Evolutionary conservation across 2,888 invertebrate species (phyloP), one percentile per base, ranked within the genome.

Genomic region (Megamerina dolium): DNA sequence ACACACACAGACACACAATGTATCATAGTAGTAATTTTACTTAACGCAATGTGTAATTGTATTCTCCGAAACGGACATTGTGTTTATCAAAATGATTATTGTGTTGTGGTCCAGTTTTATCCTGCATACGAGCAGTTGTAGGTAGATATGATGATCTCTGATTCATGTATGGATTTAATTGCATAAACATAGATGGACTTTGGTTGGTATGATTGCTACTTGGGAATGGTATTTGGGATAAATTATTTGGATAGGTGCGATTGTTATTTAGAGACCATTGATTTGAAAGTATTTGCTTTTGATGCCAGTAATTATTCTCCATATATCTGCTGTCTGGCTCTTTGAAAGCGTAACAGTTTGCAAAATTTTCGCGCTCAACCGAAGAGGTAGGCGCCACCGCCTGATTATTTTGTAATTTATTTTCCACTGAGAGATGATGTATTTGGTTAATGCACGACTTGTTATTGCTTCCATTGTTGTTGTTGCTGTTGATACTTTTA

Each of bases 121-220:
- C 55, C 33, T 33, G 29, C 14, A 41, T 40, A 32, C 40, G 41
- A 18, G 23, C 23, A 6, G 10, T 23, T 23, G 8, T 23, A 23
- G n/a, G n/a, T n/a, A n/a, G n/a, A n/a, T n/a, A n/a, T n/a, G 56
- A 42, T 10, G 54, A 59, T n/a, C 58, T 59, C 49, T 58, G 59
- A 37, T 62, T 60, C 40, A 49, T 43, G 26, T 52, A 50, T 20
- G 50, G 53, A 39, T 49, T 50, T 33, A 51, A 50, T 39, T 51
- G 53, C 51, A 53, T 48, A 44, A 48, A 51, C 42, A 46, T 45
- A 39, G 44, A 45, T 19, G 41, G 41, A 41, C 43, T 54, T 50
- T 56, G 53, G 58, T 55, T 61, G 49, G 59, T 51, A 55, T 60
- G 63, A 51, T 56, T 56, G 53, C 56, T 50, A 51, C 54, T 57